A percentile compares a stretch with the other conserved stretches of the same genome.
These are phyloP conservation scores for Scaptomyza caliginosa DNA, from an alignment of 2,888 invertebrate genomes.

Conservation along the genomic window DNA sequence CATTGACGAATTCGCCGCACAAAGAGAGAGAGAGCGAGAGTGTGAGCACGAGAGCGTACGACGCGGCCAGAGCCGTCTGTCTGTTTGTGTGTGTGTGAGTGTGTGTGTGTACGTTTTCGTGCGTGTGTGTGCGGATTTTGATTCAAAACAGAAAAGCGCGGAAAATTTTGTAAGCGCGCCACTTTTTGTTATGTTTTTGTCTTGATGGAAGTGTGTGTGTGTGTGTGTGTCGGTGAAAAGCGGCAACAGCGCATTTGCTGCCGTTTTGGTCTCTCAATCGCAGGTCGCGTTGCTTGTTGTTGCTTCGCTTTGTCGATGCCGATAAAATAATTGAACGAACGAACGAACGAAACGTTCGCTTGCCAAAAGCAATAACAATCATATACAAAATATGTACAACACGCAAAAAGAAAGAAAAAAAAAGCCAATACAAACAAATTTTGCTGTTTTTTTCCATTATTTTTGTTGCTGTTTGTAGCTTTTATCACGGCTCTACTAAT, in stretches of 20 bases:
- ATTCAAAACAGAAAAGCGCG: constrained; percentile 70
- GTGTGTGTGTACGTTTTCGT: background rate
- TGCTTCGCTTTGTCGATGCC: constrained; percentile 52
- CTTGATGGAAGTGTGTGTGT: constrained; percentile 24
- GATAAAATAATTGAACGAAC: constrained; percentile 66
- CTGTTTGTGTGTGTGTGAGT: constrained; percentile 1
- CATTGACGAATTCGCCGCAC: constrained; percentile 47
- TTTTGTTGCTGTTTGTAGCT: constrained; percentile 9
- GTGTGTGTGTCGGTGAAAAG: constrained; percentile 37
- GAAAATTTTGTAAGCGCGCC: constrained; percentile 70
- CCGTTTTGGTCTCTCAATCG: constrained; percentile 32
- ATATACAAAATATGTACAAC: constrained; percentile 8
- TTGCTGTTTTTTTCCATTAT: constrained; percentile 27
- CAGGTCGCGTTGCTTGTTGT: constrained; percentile 16
- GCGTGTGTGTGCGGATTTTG: constrained; percentile 46
- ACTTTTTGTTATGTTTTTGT: constrained; percentile 37
- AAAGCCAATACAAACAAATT: constrained; percentile 29
- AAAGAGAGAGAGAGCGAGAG: constrained; percentile 46
- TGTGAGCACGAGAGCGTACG: constrained; percentile 31
- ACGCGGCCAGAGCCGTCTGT: constrained; percentile 5
- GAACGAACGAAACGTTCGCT: constrained; percentile 21
- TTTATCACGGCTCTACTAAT: constrained; percentile 62
- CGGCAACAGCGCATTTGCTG: constrained; percentile 55
- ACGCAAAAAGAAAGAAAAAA: constrained; percentile 1
- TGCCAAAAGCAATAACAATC: constrained; percentile 38